These are phyloP conservation scores for Ptiloglossa arizonensis DNA, from an alignment of 1,140 invertebrate species.

Conservation along the genomic window DNA sequence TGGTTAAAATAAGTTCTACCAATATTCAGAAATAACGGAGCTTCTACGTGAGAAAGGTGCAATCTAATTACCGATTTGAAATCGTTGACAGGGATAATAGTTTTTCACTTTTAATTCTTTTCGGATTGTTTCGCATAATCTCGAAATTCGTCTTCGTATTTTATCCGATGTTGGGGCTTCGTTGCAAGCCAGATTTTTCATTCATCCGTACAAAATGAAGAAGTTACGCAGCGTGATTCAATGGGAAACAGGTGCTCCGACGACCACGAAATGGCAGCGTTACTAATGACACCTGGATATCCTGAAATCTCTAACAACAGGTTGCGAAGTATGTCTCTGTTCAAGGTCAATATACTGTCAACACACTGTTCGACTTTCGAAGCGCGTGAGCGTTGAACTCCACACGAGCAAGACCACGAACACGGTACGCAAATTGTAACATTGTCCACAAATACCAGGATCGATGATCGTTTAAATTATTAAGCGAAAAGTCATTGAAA, in stretches of 20 bases:
- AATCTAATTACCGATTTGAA: no score
- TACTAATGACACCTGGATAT: background rate
- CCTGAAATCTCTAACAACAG: background rate
- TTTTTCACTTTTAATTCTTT: no score
- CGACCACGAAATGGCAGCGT: background rate
- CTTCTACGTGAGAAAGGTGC: no score
- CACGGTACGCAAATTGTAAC: background rate
- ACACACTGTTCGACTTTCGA: background rate
- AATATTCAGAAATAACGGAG: no score
- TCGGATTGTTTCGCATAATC: no score
- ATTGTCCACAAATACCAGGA: no score
- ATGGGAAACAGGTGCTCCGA: slow-evolving; percentile 37
- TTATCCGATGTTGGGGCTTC: no score
- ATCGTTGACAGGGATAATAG: no score
- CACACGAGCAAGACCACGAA: background rate
- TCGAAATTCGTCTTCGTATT: no score
- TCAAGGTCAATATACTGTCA: background rate
- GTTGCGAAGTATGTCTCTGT: background rate
- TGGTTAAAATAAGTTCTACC: no score
- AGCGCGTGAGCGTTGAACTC: background rate
- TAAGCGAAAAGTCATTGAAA: no score
- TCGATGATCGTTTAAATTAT: background rate
- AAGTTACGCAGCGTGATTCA: slow-evolving; percentile 33
- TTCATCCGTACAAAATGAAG: background rate
- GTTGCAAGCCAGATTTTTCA: no score